A percentile compares a stretch with the other conserved stretches of the same genome.
phyloP scores from a whole-genome alignment of 2,113 vertebrate species.

The Fulica atra region DNA sequence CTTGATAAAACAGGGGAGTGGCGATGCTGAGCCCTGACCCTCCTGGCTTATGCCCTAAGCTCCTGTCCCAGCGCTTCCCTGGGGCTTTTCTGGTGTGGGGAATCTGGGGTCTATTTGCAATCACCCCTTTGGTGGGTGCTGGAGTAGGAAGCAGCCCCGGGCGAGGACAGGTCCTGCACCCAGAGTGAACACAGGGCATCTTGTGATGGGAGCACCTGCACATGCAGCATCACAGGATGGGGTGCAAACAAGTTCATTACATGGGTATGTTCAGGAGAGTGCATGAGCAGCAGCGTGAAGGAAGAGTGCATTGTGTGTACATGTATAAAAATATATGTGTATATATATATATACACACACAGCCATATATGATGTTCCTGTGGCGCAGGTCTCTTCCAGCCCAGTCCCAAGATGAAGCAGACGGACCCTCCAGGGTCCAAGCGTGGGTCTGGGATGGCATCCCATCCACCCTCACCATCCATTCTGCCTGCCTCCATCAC shows the following conservation, averaged over 20 bases:
- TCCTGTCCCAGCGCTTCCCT: background rate
- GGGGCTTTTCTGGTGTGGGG: too few species aligned
- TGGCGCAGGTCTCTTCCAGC: background rate
- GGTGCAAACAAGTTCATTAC: background rate
- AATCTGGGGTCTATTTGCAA: accelerated
- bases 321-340: too few species aligned
- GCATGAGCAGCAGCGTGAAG: background rate
- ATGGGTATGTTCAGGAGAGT: background rate
- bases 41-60: background rate
- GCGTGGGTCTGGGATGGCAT: background rate
- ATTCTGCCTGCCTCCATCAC: conserved; percentile 25
- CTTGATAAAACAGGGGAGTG: background rate
- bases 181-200: accelerated
- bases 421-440: background rate
- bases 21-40: background rate
- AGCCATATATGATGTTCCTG: accelerated
- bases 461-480: conserved; percentile 6
- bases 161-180: background rate
- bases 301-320: background rate
- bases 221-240: background rate
- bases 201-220: background rate
- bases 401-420: background rate
- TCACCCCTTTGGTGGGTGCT: background rate
- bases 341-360: too few species aligned
- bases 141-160: background rate